Conservation (phyloP, 2,888 invertebrate genomes). For the Cantharis nigra region DNA sequence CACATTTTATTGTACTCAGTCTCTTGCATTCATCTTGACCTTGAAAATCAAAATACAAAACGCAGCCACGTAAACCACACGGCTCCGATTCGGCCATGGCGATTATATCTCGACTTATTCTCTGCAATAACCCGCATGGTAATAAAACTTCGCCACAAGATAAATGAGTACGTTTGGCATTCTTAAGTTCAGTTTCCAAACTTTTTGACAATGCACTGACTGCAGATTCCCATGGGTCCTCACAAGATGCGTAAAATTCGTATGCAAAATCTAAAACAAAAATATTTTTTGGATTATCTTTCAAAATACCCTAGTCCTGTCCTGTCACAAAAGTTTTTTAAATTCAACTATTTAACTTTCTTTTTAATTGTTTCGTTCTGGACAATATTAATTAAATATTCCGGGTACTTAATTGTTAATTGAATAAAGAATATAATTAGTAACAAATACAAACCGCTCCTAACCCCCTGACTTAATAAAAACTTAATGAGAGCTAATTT, state of each 20-base stretch:
- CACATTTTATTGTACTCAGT: slow-evolving; percentile 81
- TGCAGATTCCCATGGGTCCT: slow-evolving; percentile 54
- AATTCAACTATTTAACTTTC: too few relatives aligned
- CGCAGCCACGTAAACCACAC: slow-evolving; percentile 85
- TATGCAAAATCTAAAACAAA: slow-evolving; percentile 51
- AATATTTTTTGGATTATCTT: not conserved
- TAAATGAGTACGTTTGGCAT: slow-evolving; percentile 79
- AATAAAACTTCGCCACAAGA: slow-evolving; percentile 84
- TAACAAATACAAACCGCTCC: too few relatives aligned
- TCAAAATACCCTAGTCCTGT: too few relatives aligned
- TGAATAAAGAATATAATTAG: too few relatives aligned
- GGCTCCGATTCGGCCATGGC: slow-evolving; percentile 87
- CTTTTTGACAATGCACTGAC: slow-evolving; percentile 73
- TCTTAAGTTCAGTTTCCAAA: slow-evolving; percentile 77
- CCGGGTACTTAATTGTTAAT: not conserved
- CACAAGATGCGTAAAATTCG: slow-evolving; percentile 39
- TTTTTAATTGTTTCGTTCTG: too few relatives aligned
- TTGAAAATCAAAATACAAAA: slow-evolving; percentile 83
- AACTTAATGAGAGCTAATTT: too few relatives aligned
- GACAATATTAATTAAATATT: not conserved
- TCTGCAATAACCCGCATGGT: slow-evolving; percentile 79
- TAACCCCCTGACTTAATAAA: too few relatives aligned
- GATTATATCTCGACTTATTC: slow-evolving; percentile 79
- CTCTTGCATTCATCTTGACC: slow-evolving; percentile 67
- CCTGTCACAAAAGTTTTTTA: too few relatives aligned